Base-by-base conservation (phyloP, 2,888 invertebrate genomes). In the Tortricodes alternella region DNA sequence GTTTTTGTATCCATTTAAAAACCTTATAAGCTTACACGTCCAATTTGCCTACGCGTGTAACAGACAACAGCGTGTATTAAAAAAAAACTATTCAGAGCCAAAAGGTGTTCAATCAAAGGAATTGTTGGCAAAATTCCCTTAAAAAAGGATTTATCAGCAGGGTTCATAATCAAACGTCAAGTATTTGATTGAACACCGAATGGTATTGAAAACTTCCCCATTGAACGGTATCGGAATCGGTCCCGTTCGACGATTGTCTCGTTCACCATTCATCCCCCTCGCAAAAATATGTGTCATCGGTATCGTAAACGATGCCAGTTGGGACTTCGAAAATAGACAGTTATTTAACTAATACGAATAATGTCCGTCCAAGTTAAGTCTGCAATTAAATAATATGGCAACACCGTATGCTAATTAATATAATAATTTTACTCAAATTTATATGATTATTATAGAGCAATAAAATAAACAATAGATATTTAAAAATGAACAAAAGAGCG, bases 251-350 rank as follows among this genome's bases (percentile, higher is more conserved):
- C 23, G 44, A 55, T 44, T 56, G 50, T 50, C 44, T 50, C 43
- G 21, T 35, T 43, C 11, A 55, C 67, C 62, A 80, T 79, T 76
- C 60, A 71, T 80, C 78, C 73, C 73, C 62, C 60, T 55, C 44
- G 41, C 59, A 73, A 69, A n/a, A 77, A 74, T 76, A 78, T 80
- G 78, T 83, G 82, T 80, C 80, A 80, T 71, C 73, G 73, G 64
- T 60, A 70, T 71, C 69, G 64, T 70, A 69, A 66, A 65, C 71
- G 66, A 68, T 68, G 29, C 34, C 29, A 34, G 34, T 15, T 34
- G 15, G 34, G 11, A n/a, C n/a, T n/a, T n/a, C n/a, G n/a, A n/a
- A n/a, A n/a, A n/a, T n/a, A n/a, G n/a, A n/a, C n/a, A n/a, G n/a
- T n/a, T n/a, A n/a, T n/a, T n/a, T n/a, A n/a, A n/a, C n/a, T n/a